phyloP scores from a whole-genome alignment of 35 echinoderm and acorn worm genomes.

The Hemicentrotus pulcherrimus region DNA sequence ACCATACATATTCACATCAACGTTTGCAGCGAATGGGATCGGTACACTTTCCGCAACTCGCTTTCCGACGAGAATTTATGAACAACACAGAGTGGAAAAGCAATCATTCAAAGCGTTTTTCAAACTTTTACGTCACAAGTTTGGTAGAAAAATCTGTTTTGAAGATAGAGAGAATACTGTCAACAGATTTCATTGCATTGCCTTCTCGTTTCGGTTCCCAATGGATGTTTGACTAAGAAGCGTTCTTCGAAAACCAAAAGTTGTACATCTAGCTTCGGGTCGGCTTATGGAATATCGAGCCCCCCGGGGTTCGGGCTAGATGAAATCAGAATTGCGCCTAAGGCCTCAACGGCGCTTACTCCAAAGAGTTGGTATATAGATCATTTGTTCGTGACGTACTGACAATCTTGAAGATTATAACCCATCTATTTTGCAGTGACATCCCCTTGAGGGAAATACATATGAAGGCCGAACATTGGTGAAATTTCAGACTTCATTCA shows the following conservation, averaged over 20 bases:
- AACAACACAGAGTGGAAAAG: background rate
- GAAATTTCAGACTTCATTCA: background rate
- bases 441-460: background rate
- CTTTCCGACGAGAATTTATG: background rate
- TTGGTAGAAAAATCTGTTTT: background rate
- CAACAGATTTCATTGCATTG: background rate
- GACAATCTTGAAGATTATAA: background rate
- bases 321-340: background rate
- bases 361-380: background rate
- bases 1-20: background rate
- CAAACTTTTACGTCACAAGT: background rate
- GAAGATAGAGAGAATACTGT: background rate
- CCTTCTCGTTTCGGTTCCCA: background rate
- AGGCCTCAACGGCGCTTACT: background rate
- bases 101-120: background rate
- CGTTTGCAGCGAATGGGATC: background rate
- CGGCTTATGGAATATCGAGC: background rate
- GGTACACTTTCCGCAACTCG: background rate
- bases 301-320: background rate
- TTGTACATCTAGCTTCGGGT: background rate
- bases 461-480: background rate
- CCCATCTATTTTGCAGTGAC: background rate
- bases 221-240: background rate
- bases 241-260: background rate
- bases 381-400: background rate